phyloP scores from a whole-genome alignment of 2,888 invertebrate genomes.

The Lochmaea capreae region DNA sequence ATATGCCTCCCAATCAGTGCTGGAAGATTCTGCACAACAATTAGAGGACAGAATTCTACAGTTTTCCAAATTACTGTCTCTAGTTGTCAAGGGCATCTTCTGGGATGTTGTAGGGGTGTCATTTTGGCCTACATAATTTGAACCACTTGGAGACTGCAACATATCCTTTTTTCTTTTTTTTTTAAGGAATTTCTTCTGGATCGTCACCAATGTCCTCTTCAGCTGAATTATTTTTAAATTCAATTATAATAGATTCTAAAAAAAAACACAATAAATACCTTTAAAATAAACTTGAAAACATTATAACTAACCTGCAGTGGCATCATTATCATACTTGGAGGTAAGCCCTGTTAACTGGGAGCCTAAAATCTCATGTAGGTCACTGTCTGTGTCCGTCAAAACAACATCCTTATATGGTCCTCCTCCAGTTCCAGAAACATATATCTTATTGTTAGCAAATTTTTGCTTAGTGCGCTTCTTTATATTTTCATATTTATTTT shows the following conservation, averaged over 20 bases:
- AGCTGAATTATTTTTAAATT: conserved; percentile 2
- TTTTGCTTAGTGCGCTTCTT: conserved; percentile 23
- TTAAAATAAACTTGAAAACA: neutral
- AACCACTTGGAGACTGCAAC: conserved; percentile 2
- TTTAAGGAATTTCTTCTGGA: neutral
- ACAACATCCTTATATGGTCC: conserved; percentile 2
- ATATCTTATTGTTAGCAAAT: conserved; percentile 8
- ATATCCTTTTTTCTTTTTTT: neutral
- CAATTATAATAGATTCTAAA: conserved; percentile 3
- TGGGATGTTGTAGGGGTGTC: conserved; percentile 5
- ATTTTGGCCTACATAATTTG: conserved; percentile 7
- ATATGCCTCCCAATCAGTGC: neutral
- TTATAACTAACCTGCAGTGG: conserved; percentile 7
- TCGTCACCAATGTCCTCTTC: neutral
- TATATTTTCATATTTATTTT: conserved; percentile 27
- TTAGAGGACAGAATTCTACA: conserved; percentile 7
- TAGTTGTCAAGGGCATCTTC: neutral
- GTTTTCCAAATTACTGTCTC: conserved; percentile 4
- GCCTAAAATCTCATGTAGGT: conserved; percentile 8
- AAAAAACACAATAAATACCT: neutral
- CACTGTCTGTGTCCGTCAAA: neutral
- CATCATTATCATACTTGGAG: conserved; percentile 15
- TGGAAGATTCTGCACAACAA: conserved; percentile 9
- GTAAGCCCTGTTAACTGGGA: conserved; percentile 7
- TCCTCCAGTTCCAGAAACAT: neutral